These are phyloP conservation scores for Chloroceryle inda DNA, from an alignment of 2,797 vertebrate species.

Conservation along the genomic window DNA sequence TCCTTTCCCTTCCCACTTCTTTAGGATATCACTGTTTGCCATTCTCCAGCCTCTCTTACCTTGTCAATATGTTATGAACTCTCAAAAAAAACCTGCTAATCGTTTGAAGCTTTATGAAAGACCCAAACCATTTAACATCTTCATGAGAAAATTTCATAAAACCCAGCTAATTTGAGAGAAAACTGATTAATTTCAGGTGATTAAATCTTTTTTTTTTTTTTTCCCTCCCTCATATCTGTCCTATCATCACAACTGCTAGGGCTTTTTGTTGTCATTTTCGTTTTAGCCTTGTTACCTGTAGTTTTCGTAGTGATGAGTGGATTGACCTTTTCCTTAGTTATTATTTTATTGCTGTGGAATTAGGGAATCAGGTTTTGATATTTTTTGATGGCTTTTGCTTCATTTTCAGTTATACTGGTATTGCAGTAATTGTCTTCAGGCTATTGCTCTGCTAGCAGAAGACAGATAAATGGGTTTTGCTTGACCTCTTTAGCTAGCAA, in stretches of 20 bases:
- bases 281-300: not conserved
- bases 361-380: not conserved
- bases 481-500: not conserved
- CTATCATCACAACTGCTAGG: not conserved
- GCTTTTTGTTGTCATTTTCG: not conserved
- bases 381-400: slow-evolving; percentile 15
- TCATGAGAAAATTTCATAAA: not conserved
- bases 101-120: not conserved
- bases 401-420: not conserved
- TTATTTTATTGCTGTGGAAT: slow-evolving; percentile 8
- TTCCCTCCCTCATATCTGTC: not conserved
- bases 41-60: not conserved
- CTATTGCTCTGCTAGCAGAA: not conserved
- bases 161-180: not conserved
- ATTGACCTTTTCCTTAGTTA: not conserved
- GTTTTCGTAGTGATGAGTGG: not conserved
- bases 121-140: not conserved
- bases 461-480: not conserved
- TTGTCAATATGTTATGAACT: not conserved
- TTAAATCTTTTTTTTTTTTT: not conserved
- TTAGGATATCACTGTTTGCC: not conserved
- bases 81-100: not conserved
- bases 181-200: not conserved
- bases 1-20: not conserved
- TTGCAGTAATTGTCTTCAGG: not conserved